Evolutionary conservation across 2,797 vertebrate genomes (phyloP).

Genomic region (Schizothorax lantsangensis): DNA sequence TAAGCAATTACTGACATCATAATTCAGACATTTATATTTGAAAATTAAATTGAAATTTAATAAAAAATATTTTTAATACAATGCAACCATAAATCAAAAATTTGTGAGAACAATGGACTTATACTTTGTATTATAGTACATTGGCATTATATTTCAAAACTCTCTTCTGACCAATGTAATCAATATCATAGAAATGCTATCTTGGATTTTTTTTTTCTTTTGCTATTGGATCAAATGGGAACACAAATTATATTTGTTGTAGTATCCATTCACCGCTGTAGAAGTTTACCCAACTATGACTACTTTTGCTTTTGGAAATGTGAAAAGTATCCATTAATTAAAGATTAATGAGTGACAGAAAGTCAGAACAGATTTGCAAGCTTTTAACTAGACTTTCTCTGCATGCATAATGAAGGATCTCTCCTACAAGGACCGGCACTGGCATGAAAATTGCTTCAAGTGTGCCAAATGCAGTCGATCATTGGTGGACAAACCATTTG

Average conservation of each 20-base stretch:
- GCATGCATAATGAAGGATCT: conserved; percentile 83
- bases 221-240: too few relatives aligned
- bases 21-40: background rate
- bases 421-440: conserved; percentile 93
- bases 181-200: background rate
- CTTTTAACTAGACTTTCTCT: conserved; percentile 21
- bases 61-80: background rate
- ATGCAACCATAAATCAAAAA: background rate
- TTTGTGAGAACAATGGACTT: background rate
- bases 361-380: background rate
- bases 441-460: conserved; percentile 94
- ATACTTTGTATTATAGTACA: background rate
- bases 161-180: background rate
- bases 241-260: background rate
- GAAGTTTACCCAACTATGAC: background rate
- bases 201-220: background rate
- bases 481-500: conserved; percentile 93
- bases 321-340: background rate
- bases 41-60: background rate
- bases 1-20: background rate
- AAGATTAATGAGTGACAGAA: background rate
- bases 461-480: conserved; percentile 89
- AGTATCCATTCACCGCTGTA: background rate
- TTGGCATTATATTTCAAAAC: background rate
- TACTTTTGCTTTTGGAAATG: background rate